These are phyloP conservation scores for Thyatira batis DNA, from an alignment of 2,888 invertebrate species.

Conservation along the genomic window DNA sequence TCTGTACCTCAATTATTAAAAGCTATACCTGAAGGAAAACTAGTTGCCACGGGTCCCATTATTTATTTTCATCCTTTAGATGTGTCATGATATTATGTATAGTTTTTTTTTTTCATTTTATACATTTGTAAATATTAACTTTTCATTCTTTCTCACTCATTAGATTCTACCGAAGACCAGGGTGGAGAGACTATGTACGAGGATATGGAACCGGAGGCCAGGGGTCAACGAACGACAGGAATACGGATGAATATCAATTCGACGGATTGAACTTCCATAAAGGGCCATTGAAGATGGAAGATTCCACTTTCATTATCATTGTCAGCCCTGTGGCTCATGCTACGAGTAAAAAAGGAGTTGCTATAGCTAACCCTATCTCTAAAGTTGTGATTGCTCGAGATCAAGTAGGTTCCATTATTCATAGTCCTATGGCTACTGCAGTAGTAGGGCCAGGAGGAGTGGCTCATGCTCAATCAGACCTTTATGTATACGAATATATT, in stretches of 20 bases:
- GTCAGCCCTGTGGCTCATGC: slow-evolving; percentile 86
- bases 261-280: slow-evolving; percentile 56
- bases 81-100: slow-evolving; percentile 45
- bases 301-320: slow-evolving; percentile 50
- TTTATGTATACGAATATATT: slow-evolving; percentile 80
- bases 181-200: slow-evolving; percentile 36
- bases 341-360: slow-evolving; percentile 84
- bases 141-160: slow-evolving; percentile 56
- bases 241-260: slow-evolving; percentile 54
- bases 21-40: slow-evolving; percentile 84
- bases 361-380: slow-evolving; percentile 87
- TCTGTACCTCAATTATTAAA: slow-evolving; percentile 63
- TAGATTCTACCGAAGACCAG: slow-evolving; percentile 60
- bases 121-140: slow-evolving; percentile 31
- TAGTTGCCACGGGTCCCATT: slow-evolving; percentile 88
- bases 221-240: slow-evolving; percentile 21
- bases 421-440: slow-evolving; percentile 86
- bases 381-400: slow-evolving; percentile 84
- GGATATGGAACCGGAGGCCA: slow-evolving; percentile 28
- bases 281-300: slow-evolving; percentile 34
- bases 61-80: slow-evolving; percentile 84
- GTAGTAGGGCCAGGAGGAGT: slow-evolving; percentile 89
- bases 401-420: slow-evolving; percentile 83
- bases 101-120: slow-evolving; percentile 19
- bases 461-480: slow-evolving; percentile 89